Base-by-base conservation (phyloP, 2,888 invertebrate genomes). In the Drosophila quinaria region DNA sequence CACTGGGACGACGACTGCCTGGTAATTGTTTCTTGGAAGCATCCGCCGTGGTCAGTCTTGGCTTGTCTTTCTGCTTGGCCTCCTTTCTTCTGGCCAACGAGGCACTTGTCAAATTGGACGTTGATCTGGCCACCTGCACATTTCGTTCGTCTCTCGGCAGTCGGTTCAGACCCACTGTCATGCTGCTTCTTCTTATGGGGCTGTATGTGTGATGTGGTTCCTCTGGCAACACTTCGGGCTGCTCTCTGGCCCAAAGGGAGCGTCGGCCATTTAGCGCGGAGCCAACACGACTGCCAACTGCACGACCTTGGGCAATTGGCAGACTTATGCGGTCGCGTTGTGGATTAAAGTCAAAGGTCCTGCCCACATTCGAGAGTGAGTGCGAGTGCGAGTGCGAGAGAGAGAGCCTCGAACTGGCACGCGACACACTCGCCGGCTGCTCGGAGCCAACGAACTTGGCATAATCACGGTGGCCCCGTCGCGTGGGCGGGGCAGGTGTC, bases 281-380 rank as follows among this genome's bases (percentile, higher is more conserved):
- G 19, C 51, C 70, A 2, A 55, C 68, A 4, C 60, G 66, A 50
- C 59, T 64, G 54, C 62, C 61, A 29, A 47, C 22, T 15, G 44
- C 56, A 4, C 60, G 63, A 41, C 31, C 49, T 35, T 47, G 59
- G 22, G 64, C 41, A 58, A 70, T 56, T 17, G 73, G 74, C 29
- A 78, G 64, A 74, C 65, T 82, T 41, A 90, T 67, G 31, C 90
- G 89, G 9, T 86, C 81, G 8, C 91, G 90, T 35, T 80, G 72
- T 0, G 91, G 88, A 83, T 90, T 90, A 22, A 67, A 91, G 33
- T 91, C 90, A 37, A 91, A 91, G 56, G 78, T 74, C 10, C 91
- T 64, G 50, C 74, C 74, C 56, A 56, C 74, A 37, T 78, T 77
- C 5, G 87, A 89, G 37, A 81, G 83, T 19, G 29, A 8, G 29